Evolutionary conservation across 2,113 vertebrate species (phyloP).

Genomic region (Brachirus orientalis): DNA sequence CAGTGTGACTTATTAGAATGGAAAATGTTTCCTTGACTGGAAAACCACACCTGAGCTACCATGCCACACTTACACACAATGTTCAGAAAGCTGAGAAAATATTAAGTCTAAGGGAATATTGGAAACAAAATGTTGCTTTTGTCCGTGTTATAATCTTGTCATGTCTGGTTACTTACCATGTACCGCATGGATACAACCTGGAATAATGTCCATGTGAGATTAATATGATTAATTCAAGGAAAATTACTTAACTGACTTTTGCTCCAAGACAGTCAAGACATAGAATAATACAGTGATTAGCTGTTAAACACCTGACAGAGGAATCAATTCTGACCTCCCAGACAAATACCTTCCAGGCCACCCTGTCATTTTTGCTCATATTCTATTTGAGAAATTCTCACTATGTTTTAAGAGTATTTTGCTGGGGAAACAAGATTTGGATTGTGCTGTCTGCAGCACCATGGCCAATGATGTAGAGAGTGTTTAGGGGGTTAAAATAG

Average conservation of each 20-base stretch:
- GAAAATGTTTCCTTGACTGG: slow-evolving; percentile 57
- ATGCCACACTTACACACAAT: slow-evolving; percentile 22
- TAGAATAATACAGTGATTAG: slow-evolving; percentile 41
- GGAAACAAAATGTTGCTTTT: slow-evolving; percentile 30
- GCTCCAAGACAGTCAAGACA: slow-evolving; percentile 25
- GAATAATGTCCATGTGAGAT: slow-evolving; percentile 35
- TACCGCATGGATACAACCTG: slow-evolving; percentile 26
- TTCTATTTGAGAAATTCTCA: slow-evolving; percentile 19
- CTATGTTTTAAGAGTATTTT: slow-evolving; percentile 13
- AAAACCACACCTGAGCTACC: slow-evolving; percentile 59
- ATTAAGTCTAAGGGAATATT: slow-evolving; percentile 17
- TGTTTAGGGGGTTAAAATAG: slow-evolving; percentile 18
- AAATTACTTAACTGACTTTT: background rate
- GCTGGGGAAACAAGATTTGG: slow-evolving; percentile 5
- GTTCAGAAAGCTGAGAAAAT: slow-evolving; percentile 50
- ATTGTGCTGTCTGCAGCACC: slow-evolving; percentile 1
- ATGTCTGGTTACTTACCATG: slow-evolving; percentile 20
- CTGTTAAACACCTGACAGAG: slow-evolving; percentile 4
- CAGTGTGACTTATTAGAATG: slow-evolving; percentile 51
- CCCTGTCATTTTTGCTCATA: slow-evolving; percentile 16
- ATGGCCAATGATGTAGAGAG: slow-evolving; percentile 4
- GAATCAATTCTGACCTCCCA: slow-evolving; percentile 23
- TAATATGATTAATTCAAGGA: slow-evolving; percentile 41
- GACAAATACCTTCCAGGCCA: slow-evolving; percentile 7
- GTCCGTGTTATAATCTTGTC: slow-evolving; percentile 21